Conservation (phyloP, 1,140 invertebrate genomes). For the Drosophila bocqueti region DNA sequence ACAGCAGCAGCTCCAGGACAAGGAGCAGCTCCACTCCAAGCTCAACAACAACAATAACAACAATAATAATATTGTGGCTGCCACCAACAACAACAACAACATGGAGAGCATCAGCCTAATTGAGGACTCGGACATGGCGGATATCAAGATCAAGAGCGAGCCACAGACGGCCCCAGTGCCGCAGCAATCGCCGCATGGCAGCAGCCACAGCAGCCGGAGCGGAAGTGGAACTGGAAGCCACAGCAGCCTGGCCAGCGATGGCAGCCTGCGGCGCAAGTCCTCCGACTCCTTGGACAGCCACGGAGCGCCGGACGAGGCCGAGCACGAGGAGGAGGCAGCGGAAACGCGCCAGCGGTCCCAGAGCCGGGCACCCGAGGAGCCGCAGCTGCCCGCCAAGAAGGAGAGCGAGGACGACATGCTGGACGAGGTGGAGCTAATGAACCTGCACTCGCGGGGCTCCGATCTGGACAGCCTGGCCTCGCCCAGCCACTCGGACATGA, state of each 20-base stretch:
- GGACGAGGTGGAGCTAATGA: constrained; percentile 80
- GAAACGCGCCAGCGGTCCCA: constrained; percentile 27
- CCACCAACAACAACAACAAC: constrained; percentile 85
- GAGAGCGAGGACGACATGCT: constrained; percentile 79
- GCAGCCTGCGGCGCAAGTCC: constrained; percentile 71
- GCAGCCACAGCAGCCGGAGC: constrained; percentile 64
- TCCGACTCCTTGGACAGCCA: constrained; percentile 72
- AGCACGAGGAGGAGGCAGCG: constrained; percentile 56
- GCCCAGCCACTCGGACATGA: constrained; percentile 87
- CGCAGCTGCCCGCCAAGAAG: constrained; percentile 70
- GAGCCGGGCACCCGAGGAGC: constrained; percentile 25
- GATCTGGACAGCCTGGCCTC: constrained; percentile 88
- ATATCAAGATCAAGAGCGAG: constrained; percentile 81
- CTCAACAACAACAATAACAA: constrained; percentile 85
- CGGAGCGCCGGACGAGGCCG: constrained; percentile 37
- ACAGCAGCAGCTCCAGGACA: constrained; percentile 86
- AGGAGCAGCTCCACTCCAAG: constrained; percentile 85
- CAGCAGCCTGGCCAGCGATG: constrained; percentile 67
- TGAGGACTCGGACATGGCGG: constrained; percentile 72
- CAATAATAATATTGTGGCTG: constrained; percentile 79
- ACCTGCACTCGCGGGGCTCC: constrained; percentile 74
- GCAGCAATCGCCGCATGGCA: constrained; percentile 63
- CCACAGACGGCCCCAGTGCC: constrained; percentile 52
- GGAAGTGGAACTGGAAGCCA: constrained; percentile 34
- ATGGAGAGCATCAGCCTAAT: constrained; percentile 79